phyloP scores from a whole-genome alignment of 2,888 invertebrate genomes.

The Caenorhabditis plicata region DNA sequence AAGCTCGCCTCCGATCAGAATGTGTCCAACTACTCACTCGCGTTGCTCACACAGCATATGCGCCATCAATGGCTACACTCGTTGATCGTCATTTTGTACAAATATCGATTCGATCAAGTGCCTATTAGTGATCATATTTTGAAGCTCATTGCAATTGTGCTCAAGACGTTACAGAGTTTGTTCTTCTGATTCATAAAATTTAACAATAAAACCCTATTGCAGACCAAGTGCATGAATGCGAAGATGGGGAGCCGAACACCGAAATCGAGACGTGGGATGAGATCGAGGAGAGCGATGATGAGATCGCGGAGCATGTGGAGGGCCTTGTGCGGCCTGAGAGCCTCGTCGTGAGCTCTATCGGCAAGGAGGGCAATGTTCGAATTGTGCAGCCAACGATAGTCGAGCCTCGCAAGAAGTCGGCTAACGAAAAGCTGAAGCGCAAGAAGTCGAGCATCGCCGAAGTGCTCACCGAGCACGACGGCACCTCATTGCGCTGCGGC shows the following conservation, averaged over 20 bases:
- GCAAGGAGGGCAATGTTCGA: conserved; percentile 13
- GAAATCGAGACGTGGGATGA: conserved; percentile 45
- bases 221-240: conserved; percentile 42
- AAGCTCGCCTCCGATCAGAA: conserved; percentile 72
- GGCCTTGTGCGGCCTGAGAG: conserved; percentile 49
- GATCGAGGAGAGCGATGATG: conserved; percentile 32
- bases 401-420: conserved; percentile 16
- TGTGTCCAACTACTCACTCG: conserved; percentile 76
- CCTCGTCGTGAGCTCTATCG: conserved; percentile 42
- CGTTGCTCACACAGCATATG: conserved; percentile 34
- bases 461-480: not conserved
- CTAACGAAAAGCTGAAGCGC: conserved; percentile 24
- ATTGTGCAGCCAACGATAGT: conserved; percentile 31
- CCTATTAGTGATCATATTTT: conserved; percentile 73
- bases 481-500: conserved; percentile 72
- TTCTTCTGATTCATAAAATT: not conserved
- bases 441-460: not conserved
- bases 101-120: conserved; percentile 71
- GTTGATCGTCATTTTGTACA: conserved; percentile 87
- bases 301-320: not conserved
- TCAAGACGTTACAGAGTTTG: conserved; percentile 80
- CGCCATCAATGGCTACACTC: conserved; percentile 90
- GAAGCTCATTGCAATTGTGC: conserved; percentile 81
- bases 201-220: conserved; percentile 3
- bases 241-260: conserved; percentile 21